phyloP scores from a whole-genome alignment of 1,140 invertebrate species.

The Halyomorpha halys region DNA sequence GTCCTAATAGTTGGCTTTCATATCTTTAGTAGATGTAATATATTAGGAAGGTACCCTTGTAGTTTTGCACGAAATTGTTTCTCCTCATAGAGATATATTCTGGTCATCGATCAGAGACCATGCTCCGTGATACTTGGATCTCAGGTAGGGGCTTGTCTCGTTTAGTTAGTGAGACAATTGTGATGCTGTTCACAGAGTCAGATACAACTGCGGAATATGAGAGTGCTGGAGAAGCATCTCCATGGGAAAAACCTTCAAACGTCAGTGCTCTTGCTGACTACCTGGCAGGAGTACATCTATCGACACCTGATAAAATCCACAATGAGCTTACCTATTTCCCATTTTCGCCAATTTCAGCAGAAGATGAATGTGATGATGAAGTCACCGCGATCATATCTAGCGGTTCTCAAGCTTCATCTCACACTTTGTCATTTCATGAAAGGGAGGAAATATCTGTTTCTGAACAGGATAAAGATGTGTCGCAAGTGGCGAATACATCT shows the following conservation, averaged over 20 bases:
- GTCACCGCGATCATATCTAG: conserved; percentile 2
- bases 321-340: neutral
- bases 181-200: conserved; percentile 16
- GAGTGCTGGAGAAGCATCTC: conserved; percentile 15
- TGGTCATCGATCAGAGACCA: neutral
- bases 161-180: neutral
- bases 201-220: conserved; percentile 16
- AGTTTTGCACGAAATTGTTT: too few relatives aligned
- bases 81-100: too few relatives aligned
- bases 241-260: neutral
- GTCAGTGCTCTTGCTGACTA: conserved; percentile 7
- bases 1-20: neutral
- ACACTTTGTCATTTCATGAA: neutral
- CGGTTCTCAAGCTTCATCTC: neutral
- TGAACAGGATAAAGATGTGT: too few relatives aligned
- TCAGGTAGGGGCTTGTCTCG: neutral
- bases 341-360: conserved; percentile 12
- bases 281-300: conserved; percentile 7
- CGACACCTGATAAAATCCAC: neutral
- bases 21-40: too few relatives aligned
- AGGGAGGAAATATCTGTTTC: neutral
- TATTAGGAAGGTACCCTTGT: too few relatives aligned
- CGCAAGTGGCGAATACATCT: too few relatives aligned
- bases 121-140: conserved; percentile 4
- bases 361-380: conserved; percentile 10